Conservation (phyloP, 2,797 vertebrate genomes). For the Crax fasciolata region DNA sequence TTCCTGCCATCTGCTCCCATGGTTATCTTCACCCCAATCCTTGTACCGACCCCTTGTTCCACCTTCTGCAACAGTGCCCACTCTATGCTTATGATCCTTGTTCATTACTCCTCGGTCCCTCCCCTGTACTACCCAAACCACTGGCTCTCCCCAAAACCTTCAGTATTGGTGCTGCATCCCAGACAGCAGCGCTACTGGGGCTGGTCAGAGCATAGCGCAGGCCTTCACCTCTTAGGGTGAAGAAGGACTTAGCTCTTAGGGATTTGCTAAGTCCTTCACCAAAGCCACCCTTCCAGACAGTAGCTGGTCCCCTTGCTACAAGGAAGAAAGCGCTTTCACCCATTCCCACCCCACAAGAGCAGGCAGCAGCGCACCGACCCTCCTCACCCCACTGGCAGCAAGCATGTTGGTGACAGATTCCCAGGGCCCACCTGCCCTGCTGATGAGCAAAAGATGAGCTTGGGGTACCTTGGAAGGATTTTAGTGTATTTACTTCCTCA, state of each 20-base stretch:
- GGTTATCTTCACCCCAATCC: neutral
- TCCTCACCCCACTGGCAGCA: neutral
- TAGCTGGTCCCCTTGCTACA: neutral
- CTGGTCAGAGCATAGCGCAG: neutral
- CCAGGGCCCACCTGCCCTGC: neutral
- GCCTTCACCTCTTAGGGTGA: too few relatives aligned
- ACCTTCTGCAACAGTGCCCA: neutral
- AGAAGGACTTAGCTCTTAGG: neutral
- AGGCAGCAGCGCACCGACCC: neutral
- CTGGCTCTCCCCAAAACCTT: neutral
- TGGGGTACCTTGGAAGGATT: neutral
- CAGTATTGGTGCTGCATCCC: neutral
- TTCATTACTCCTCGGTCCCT: neutral
- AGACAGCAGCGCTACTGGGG: neutral
- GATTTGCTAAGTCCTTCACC: neutral
- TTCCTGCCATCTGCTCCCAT: neutral
- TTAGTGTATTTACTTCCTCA: neutral
- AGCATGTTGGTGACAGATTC: neutral
- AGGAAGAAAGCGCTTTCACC: neutral
- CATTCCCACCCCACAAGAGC: neutral
- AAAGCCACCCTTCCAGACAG: neutral
- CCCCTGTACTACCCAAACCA: neutral
- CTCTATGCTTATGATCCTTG: neutral
- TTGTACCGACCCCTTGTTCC: neutral
- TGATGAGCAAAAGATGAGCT: neutral